Conservation (phyloP, 2,888 invertebrate genomes). For the Drosophila mimetica region DNA sequence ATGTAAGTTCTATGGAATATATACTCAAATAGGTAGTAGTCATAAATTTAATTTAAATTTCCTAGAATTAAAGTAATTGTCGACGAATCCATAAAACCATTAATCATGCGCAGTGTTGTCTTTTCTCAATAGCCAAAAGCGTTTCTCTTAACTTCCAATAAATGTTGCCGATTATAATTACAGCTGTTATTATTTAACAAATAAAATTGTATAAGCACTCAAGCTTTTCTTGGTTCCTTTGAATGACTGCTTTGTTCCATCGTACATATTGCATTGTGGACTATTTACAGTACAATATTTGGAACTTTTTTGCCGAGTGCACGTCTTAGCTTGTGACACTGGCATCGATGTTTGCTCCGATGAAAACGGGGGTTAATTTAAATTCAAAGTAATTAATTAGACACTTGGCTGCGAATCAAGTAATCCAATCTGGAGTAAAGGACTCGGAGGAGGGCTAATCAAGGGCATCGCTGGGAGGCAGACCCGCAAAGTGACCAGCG, state of each 20-base stretch:
- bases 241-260: too few relatives aligned
- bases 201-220: too few relatives aligned
- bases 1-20: neutral
- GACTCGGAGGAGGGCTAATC: slow-evolving; percentile 59
- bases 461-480: slow-evolving; percentile 33
- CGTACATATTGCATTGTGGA: too few relatives aligned
- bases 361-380: slow-evolving; percentile 72
- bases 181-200: too few relatives aligned
- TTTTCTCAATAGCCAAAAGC: neutral
- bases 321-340: slow-evolving; percentile 3
- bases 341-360: slow-evolving; percentile 46
- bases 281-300: neutral
- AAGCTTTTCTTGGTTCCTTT: too few relatives aligned
- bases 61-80: neutral
- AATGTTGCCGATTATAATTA: too few relatives aligned
- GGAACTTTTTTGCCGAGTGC: slow-evolving; percentile 2
- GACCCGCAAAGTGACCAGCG: slow-evolving; percentile 27
- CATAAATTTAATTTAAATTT: too few relatives aligned
- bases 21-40: too few relatives aligned
- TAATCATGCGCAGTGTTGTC: neutral
- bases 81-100: neutral
- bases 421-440: slow-evolving; percentile 38
- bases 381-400: slow-evolving; percentile 82
- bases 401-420: slow-evolving; percentile 53
- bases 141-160: too few relatives aligned